Evolutionary conservation across 2,113 vertebrate genomes (phyloP), one percentile per base, ranked within the genome.

Genomic region (Mola mola): DNA sequence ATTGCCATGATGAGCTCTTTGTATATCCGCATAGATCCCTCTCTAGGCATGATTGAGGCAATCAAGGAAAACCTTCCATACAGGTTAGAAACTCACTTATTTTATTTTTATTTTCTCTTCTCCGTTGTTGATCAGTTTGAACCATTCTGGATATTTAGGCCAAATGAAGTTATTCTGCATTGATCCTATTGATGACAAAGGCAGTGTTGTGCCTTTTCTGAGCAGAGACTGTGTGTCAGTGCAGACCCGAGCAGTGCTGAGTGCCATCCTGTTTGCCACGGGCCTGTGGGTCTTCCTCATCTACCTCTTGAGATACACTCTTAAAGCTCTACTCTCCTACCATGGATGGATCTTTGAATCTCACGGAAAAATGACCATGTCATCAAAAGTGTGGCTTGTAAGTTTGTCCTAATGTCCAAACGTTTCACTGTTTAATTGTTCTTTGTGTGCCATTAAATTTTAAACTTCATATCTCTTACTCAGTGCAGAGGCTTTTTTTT

Each of bases 261-360:
- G 96, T 50, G 83, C 94, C 6, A 81, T 89, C 8, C 12, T 98
- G 65, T 95, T 98, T 82, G 94, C 95, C 79, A 95, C 95, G 0
- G 95, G 92, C 1, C 68, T 94, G 25, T 98, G 96, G 96, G 61
- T 95, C 21, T 90, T 89, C 5, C 81, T 95, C 51, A 94, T 97
- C 81, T 88, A 96, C 70, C 72, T 96, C 2, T 87, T 95, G 74
- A 94, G 95, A 48, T 93, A 94, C 78, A 68, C 87, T 1, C 93
- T 98, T 36, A 94, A 94, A 66, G 78, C 90, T 56, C 93, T 98
- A 2, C 95, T 98, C 5, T 96, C 94, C 61, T 96, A 97, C 89
- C 96, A 97, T 0, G 93, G 93, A 0, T 98, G 96, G 96, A 96
- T 98, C 88, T 98, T 98, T 16, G 95, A 98, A 86, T 93, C 94